These are phyloP conservation scores for Atethmia centrago DNA, from an alignment of 2,888 invertebrate species.

Conservation along the genomic window DNA sequence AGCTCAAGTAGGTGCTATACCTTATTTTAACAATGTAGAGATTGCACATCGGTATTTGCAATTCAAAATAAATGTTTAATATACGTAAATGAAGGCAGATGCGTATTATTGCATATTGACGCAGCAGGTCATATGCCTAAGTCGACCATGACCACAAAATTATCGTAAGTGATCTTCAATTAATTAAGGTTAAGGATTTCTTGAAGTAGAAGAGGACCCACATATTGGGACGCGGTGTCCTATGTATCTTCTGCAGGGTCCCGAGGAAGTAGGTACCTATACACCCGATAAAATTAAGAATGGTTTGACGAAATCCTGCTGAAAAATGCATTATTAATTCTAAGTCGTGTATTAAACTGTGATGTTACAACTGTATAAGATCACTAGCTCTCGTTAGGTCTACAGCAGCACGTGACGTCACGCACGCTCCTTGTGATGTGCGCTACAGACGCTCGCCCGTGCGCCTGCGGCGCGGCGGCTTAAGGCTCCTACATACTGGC, in stretches of 20 bases:
- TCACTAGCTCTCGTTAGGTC: too few relatives aligned
- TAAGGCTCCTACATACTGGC: too few relatives aligned
- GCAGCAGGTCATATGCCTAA: slow-evolving; percentile 39
- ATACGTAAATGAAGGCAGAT: slow-evolving; percentile 30
- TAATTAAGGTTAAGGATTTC: background rate
- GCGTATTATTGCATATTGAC: slow-evolving; percentile 19
- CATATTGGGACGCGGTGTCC: too few relatives aligned
- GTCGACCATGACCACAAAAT: slow-evolving; percentile 28
- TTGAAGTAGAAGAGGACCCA: too few relatives aligned
- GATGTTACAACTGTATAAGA: too few relatives aligned
- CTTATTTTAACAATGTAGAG: slow-evolving; percentile 1
- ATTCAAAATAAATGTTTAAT: slow-evolving; percentile 36
- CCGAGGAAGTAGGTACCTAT: background rate
- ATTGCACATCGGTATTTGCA: slow-evolving; percentile 45
- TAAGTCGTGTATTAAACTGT: too few relatives aligned
- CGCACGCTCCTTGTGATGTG: too few relatives aligned
- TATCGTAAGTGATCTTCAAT: slow-evolving; percentile 1
- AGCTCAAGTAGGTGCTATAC: background rate
- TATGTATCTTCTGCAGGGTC: background rate
- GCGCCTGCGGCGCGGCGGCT: too few relatives aligned
- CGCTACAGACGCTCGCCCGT: too few relatives aligned
- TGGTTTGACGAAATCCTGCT: background rate
- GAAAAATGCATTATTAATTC: background rate
- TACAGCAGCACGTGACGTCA: too few relatives aligned
- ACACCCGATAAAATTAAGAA: background rate